Evolutionary conservation across 2,888 invertebrate genomes (phyloP).

Genomic region (Stenolophus ochropezus): DNA sequence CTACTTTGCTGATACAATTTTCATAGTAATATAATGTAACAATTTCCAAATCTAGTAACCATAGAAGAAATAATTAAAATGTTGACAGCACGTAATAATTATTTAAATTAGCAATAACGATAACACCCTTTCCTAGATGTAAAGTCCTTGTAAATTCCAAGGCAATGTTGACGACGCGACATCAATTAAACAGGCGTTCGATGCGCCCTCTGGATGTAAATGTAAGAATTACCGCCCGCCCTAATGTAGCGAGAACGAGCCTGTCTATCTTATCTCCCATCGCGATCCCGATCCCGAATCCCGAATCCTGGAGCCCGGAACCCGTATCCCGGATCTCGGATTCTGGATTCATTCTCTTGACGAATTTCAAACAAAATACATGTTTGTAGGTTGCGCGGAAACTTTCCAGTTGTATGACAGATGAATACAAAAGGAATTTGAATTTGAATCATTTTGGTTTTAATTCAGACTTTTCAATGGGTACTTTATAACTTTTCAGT

Average conservation of each 20-base stretch:
- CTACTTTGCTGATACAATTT: too few species aligned
- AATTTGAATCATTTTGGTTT: background rate
- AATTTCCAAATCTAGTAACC: too few species aligned
- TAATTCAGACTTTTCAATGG: background rate
- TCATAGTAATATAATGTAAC: too few species aligned
- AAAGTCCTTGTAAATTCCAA: constrained; percentile 11
- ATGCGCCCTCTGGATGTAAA: constrained; percentile 17
- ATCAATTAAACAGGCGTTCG: constrained; percentile 29
- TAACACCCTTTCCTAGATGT: too few species aligned
- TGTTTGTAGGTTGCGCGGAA: constrained; percentile 10
- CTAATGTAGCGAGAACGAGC: constrained; percentile 32
- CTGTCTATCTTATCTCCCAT: constrained; percentile 10
- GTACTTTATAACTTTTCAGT: background rate
- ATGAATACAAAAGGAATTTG: background rate
- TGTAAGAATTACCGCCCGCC: constrained; percentile 12
- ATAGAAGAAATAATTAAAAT: too few species aligned
- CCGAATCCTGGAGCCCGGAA: background rate
- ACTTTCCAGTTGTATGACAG: background rate
- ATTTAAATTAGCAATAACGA: too few species aligned
- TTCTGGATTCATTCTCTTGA: constrained; percentile 21
- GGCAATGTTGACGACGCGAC: constrained; percentile 21
- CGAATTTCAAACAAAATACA: constrained; percentile 31
- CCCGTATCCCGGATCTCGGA: background rate
- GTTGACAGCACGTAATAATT: too few species aligned
- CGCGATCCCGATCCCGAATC: background rate